Evolutionary conservation across 2,797 vertebrate genomes (phyloP), one percentile per base, ranked within the genome.

Genomic region (Malacoctenus gilli): DNA sequence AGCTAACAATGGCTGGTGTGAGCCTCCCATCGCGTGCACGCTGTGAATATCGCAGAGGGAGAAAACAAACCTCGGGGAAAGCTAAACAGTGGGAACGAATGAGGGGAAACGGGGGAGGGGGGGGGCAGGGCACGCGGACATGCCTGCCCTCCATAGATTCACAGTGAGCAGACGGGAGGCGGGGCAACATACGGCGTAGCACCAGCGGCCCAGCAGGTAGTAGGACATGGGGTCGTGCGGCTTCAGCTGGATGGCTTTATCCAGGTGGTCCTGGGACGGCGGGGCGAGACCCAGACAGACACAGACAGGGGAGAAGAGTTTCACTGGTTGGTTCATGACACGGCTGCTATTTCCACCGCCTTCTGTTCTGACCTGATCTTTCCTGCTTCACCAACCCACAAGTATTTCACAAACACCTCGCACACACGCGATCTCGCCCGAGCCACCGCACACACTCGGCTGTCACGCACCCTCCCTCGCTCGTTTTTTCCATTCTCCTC

Each of bases 201-300:
- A 98, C 92, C 97, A 99, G 89, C 97, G 95, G 82, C 97, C 97
- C 81, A 94, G 89, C 53, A 99, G 92, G 84, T 98, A 97, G 89
- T 98, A 97, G 34, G 95, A 92, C 76, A 94, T 65, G 2, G 97
- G 95, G 84, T 99, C 96, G 57, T 94, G 89, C 5, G 97, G 97
- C 51, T 95, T 94, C 85, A 98, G 91, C 76, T 95, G 86, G 40
- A 97, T 95, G 80, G 97, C 96, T 92, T 92, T 95, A 85, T 98
- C 95, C 85, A 99, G 87, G 84, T 99, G 97, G 65, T 98, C 93
- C 97, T 99, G 75, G 34, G 25, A 68, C 48, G 46, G 83, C 4
- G 42, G 84, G 41, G 43, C 22, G 77, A 8, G 43, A 62, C 19
- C 70, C 23, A 25, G 25, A 64, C 20, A 70, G 15, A 37, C 12